Evolutionary conservation across 2,113 vertebrate species (phyloP), one percentile per base, ranked within the genome.

Genomic region (Cairina moschata): DNA sequence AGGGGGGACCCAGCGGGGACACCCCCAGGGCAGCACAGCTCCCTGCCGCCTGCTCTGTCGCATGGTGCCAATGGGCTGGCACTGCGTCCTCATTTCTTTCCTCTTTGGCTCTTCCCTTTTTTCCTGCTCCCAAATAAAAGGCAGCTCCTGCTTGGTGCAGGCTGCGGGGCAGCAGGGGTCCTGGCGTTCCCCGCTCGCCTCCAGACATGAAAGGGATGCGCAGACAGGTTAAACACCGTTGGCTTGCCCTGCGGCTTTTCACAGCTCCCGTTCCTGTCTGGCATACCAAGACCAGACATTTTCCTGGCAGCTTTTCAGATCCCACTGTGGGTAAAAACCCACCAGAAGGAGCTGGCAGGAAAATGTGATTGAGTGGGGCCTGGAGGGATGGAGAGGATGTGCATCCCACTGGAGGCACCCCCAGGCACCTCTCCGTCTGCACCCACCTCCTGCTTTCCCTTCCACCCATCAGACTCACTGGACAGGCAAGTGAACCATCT

Each of bases 1-100:
- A n/a, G n/a, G n/a, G 32, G 48, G 36, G 7, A 59, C 25, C 59
- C 0, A 2, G 10, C 21, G 3, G 4, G 34, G 31, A 62, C 12
- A 36, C 46, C n/a, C 48, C 11, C 6, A 21, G 50, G 25, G 13
- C 60, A 3, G 1, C 29, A 32, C 17, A 13, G 7, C 29, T 62
- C n/a, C n/a, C 36, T 72, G 62, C 23, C 50, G 7, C 13, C 50
- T 2, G 23, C 50, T 50, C 48, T 50, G 48, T 23, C 48, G 22
- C 48, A 50, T 6, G 11, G 22, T 50, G 48, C 22, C 50, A 25
- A 12, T 3, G 22, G 50, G 22, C 23, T 50, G 50, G 50, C 48
- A 23, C 16, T 40, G 36, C 15, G 17, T 16, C 17, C 62, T 12
- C 25, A 28, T 7, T 17, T 65, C 62, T 65, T 40, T 29, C 62